Base-by-base conservation (phyloP, 2,888 invertebrate species). In the Sesia bembeciformis region DNA sequence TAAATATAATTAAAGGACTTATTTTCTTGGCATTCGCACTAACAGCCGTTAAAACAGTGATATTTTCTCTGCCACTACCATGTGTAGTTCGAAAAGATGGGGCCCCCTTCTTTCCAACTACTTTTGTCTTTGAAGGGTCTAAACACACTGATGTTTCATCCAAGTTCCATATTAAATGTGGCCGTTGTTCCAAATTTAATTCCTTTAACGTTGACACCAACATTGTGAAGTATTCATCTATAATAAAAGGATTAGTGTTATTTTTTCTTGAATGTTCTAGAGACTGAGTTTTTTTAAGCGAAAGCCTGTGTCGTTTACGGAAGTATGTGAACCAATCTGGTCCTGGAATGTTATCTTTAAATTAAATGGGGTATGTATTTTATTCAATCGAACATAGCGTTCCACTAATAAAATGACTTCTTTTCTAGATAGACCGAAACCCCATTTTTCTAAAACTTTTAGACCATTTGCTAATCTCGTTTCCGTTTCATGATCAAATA, bases 111-210 rank as follows among this genome's bases (percentile, higher is more conserved):
- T 5, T 49, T 49, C 65, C 65, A 4, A 63, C 62, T n/a, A 67
- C 60, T 63, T 65, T 65, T n/a, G 62, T 64, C 58, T 53, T 63
- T 23, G 62, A 52, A 3, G 64, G 65, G 53, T 66, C 64, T 4
- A 62, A 53, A 40, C 54, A 61, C 4, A 64, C 5, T 1, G 60
- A 58, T 5, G 61, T 66, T 57, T 66, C 63, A 43, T 65, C 63
- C 3, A 64, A 42, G 50, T 66, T 64, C 62, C 62, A 66, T 6
- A 64, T 64, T 5, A 49, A 49, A 49, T 49, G 49, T 43, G 43
- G 43, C 6, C 43, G 6, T 43, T 43, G 7, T n/a, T 40, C 40
- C 5, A 59, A 5, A 54, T 56, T 54, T n/a, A 53, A 52, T 7
- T 54, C 51, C 40, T 5, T 39, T 2, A 56, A 38, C 5, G 55